Percentiles rank a stretch among this genome's conserved stretches.
Conservation (phyloP, 2,888 invertebrate genomes). For the Apodemia mormo region DNA sequence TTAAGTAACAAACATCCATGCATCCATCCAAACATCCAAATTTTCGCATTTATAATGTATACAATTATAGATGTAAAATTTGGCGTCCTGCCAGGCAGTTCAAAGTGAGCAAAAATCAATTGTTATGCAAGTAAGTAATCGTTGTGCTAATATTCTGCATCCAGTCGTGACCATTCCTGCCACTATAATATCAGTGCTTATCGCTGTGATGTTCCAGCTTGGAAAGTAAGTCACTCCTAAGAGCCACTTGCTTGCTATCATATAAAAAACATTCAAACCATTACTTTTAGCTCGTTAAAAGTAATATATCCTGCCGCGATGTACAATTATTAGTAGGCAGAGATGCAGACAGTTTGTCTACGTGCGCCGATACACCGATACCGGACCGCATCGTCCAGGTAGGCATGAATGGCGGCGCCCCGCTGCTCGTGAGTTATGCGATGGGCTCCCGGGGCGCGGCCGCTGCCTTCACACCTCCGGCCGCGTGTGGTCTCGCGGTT, state of each 20-base stretch:
- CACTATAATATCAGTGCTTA: too few species aligned
- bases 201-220: too few species aligned
- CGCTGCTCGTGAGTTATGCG: slow-evolving; percentile 78
- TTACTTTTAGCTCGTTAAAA: slow-evolving; percentile 8
- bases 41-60: too few species aligned
- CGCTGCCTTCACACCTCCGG: slow-evolving; percentile 79
- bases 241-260: background rate
- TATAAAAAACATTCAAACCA: background rate
- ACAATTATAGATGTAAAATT: too few species aligned
- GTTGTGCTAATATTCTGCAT: too few species aligned
- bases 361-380: slow-evolving; percentile 51
- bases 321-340: slow-evolving; percentile 3
- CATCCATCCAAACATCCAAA: too few species aligned
- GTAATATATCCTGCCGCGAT: background rate
- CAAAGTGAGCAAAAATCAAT: too few species aligned
- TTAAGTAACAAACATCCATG: too few species aligned
- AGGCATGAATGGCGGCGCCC: slow-evolving; percentile 79
- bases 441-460: slow-evolving; percentile 70
- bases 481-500: slow-evolving; percentile 80
- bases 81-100: too few species aligned
- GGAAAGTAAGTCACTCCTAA: too few species aligned
- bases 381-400: slow-evolving; percentile 56
- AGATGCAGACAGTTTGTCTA: slow-evolving; percentile 68
- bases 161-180: too few species aligned
- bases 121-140: too few species aligned